These are phyloP conservation scores for Drosophila peninsularis DNA, from an alignment of 2,888 invertebrate genomes.

Conservation along the genomic window DNA sequence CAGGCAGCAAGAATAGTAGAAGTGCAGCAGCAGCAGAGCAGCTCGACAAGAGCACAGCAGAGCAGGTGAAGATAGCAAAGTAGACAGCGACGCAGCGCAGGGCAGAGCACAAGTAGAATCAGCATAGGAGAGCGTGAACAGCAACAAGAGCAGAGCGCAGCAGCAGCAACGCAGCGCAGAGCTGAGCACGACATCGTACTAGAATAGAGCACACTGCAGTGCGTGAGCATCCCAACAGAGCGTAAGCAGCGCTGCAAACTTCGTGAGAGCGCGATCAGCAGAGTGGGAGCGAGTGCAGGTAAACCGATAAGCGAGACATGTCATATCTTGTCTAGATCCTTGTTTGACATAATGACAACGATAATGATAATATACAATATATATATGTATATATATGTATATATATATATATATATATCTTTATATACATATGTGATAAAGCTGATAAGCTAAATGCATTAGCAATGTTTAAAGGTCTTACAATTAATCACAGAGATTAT, in stretches of 20 bases:
- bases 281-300: neutral
- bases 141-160: neutral
- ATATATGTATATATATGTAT: no score
- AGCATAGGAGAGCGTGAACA: neutral
- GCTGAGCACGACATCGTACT: neutral
- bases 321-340: constrained; percentile 24
- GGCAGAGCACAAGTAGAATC: neutral
- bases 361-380: neutral
- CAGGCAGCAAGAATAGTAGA: no score
- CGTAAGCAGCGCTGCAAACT: neutral
- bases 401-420: no score
- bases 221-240: neutral
- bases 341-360: constrained; percentile 5
- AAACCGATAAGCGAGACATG: constrained; percentile 4
- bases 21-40: no score
- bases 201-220: no score
- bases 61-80: no score
- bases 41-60: no score
- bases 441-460: no score
- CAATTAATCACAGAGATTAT: constrained; percentile 39
- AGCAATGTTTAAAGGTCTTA: neutral
- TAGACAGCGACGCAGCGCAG: neutral
- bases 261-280: neutral
- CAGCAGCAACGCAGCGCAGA: neutral
- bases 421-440: no score